Evolutionary conservation across 2,797 vertebrate genomes (phyloP).

Genomic region (Dallia pectoralis): DNA sequence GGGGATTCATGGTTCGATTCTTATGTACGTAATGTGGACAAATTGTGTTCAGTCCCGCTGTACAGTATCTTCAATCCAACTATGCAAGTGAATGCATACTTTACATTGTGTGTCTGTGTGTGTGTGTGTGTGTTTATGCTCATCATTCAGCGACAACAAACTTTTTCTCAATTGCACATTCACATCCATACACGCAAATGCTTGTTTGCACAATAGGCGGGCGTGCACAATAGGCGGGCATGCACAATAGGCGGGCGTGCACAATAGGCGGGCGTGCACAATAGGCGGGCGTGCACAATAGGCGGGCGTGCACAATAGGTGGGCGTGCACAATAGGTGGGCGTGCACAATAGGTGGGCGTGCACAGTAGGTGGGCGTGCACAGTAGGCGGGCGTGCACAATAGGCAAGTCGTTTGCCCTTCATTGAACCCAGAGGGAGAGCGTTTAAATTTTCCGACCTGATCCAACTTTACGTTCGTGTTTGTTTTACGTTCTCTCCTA

Average conservation of each 20-base stretch:
- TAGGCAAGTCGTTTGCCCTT: not conserved
- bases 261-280: conserved; percentile 20
- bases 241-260: conserved; percentile 20
- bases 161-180: conserved; percentile 44
- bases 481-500: conserved; percentile 47
- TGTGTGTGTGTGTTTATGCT: too few species aligned
- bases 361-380: conserved; percentile 19
- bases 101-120: too few species aligned
- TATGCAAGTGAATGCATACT: conserved; percentile 35
- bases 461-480: conserved; percentile 25
- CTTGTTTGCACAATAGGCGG: conserved; percentile 5
- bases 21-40: conserved; percentile 59
- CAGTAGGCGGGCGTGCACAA: conserved; percentile 18
- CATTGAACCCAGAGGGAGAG: not conserved
- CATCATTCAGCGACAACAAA: too few species aligned
- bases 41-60: conserved; percentile 49
- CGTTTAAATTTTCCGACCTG: conserved; percentile 5
- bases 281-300: conserved; percentile 22
- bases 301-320: conserved; percentile 18
- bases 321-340: conserved; percentile 21
- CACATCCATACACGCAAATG: conserved; percentile 20
- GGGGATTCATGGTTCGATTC: conserved; percentile 57
- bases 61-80: not conserved
- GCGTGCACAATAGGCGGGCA: conserved; percentile 24
- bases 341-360: conserved; percentile 21